Percentiles rank a stretch among this genome's conserved stretches.
phyloP scores from a whole-genome alignment of 30 jellyfish, hydroid and myxozoan species.

The Hydractinia symbiolongicarpus region DNA sequence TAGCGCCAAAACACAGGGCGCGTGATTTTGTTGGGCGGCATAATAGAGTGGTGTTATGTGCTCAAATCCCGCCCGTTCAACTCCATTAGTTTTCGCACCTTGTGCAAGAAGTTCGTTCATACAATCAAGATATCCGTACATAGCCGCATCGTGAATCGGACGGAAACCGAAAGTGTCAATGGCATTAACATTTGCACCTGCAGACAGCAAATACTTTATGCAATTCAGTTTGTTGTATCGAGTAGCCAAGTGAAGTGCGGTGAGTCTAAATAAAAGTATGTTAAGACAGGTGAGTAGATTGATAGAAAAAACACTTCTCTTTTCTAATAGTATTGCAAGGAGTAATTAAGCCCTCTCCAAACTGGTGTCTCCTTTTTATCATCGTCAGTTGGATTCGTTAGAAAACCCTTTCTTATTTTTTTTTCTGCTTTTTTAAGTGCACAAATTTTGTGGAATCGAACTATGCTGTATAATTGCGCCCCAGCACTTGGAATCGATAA shows the following conservation, averaged over 20 bases:
- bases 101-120: conserved; percentile 42
- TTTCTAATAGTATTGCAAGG: too few species aligned
- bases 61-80: conserved; percentile 20
- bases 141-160: conserved; percentile 83
- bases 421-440: too few species aligned
- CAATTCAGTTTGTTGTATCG: conserved; percentile 66
- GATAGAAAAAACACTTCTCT: not conserved
- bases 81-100: conserved; percentile 60
- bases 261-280: conserved; percentile 24
- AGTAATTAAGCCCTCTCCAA: too few species aligned
- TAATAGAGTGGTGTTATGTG: conserved; percentile 10
- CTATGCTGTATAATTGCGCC: too few species aligned
- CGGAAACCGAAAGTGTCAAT: conserved; percentile 68
- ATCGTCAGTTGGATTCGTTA: too few species aligned
- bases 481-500: too few species aligned
- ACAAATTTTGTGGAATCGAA: too few species aligned
- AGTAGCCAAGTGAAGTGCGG: conserved; percentile 63
- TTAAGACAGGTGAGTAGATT: not conserved
- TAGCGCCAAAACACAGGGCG: not conserved
- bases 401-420: too few species aligned
- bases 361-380: too few species aligned
- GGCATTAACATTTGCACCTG: conserved; percentile 62
- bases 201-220: conserved; percentile 33
- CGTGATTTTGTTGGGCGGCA: conserved; percentile 17
- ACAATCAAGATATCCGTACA: conserved; percentile 44